A percentile compares a stretch with the other conserved stretches of the same genome.
Evolutionary conservation across 2,113 vertebrate species (phyloP).

Genomic region (Notothenia rossii): DNA sequence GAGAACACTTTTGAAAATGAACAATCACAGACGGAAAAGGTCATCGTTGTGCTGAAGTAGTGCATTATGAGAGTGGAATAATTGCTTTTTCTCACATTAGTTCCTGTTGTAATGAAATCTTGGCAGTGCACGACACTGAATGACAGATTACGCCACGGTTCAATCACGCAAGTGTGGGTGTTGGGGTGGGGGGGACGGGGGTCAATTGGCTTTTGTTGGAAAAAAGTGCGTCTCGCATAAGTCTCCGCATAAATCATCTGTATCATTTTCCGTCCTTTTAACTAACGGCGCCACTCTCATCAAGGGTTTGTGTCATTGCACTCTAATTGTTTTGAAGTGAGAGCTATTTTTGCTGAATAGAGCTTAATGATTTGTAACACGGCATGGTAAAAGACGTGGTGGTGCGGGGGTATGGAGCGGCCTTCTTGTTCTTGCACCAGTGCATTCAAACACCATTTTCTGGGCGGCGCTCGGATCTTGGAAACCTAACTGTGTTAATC

Average conservation of each 20-base stretch:
- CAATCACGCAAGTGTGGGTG: constrained; percentile 63
- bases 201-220: constrained; percentile 74
- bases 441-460: constrained; percentile 52
- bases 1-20: constrained; percentile 72
- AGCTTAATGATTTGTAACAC: constrained; percentile 74
- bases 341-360: constrained; percentile 73
- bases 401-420: background rate
- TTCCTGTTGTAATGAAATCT: constrained; percentile 80
- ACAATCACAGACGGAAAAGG: constrained; percentile 78
- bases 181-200: background rate
- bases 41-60: constrained; percentile 77
- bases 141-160: constrained; percentile 74
- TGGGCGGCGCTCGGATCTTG: constrained; percentile 60
- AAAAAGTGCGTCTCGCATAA: constrained; percentile 45
- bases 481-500: constrained; percentile 81
- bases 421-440: constrained; percentile 10
- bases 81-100: constrained; percentile 82
- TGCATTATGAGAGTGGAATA: constrained; percentile 77
- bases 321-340: constrained; percentile 78
- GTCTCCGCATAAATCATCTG: constrained; percentile 64
- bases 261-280: constrained; percentile 67
- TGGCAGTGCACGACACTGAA: constrained; percentile 60
- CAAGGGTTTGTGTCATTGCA: constrained; percentile 64
- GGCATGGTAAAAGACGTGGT: constrained; percentile 65
- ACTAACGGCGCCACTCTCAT: constrained; percentile 63